These are phyloP conservation scores for Nerophis ophidion DNA, from an alignment of 2,113 vertebrate genomes.

Conservation along the genomic window DNA sequence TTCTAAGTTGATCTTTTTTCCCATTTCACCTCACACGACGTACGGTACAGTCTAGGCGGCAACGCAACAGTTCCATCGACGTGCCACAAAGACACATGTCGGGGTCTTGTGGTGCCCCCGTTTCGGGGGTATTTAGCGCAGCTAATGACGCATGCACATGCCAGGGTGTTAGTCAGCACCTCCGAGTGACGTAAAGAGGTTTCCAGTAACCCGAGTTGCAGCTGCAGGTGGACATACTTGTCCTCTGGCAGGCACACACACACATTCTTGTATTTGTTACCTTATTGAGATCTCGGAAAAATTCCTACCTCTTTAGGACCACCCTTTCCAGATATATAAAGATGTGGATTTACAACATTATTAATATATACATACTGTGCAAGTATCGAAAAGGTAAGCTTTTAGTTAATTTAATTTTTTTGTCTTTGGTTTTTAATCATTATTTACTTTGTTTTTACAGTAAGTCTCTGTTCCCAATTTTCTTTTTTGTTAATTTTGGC, in stretches of 20 bases:
- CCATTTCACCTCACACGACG: conserved; percentile 33
- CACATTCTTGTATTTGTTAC: too few species aligned
- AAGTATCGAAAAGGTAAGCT: too few species aligned
- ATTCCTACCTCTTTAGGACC: too few species aligned
- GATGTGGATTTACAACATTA: too few species aligned
- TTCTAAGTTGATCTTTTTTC: neutral
- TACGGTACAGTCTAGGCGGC: conserved; percentile 27
- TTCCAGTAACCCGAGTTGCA: conserved; percentile 46
- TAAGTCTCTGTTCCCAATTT: too few species aligned
- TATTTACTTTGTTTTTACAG: too few species aligned
- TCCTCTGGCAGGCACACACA: conserved; percentile 28
- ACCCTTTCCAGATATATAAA: too few species aligned
- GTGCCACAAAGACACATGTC: conserved; percentile 2
- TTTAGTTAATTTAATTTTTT: too few species aligned
- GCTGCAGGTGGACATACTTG: conserved; percentile 43
- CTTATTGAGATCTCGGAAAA: too few species aligned
- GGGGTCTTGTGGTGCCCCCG: neutral
- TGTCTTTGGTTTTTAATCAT: too few species aligned
- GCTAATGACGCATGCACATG: conserved; percentile 19
- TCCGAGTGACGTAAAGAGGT: conserved; percentile 43
- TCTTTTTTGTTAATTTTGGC: too few species aligned
- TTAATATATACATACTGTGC: too few species aligned
- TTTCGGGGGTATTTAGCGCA: conserved; percentile 14
- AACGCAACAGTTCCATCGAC: neutral
- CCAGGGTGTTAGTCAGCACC: conserved; percentile 23